Evolutionary conservation across 2,797 vertebrate species (phyloP).

Genomic region (Onychomys torridus): DNA sequence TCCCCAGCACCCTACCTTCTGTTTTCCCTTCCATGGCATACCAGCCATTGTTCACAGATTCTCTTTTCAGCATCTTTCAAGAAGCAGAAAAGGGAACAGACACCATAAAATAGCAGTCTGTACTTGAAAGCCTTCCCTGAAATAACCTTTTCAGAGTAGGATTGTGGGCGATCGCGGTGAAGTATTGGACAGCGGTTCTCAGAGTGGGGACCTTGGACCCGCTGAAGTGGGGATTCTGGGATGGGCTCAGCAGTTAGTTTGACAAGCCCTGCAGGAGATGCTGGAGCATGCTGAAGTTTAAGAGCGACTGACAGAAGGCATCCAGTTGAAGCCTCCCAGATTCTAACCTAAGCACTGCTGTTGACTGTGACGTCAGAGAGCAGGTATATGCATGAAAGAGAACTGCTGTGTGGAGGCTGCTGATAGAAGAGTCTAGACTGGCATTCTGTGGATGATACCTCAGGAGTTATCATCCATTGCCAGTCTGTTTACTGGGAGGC

Average conservation of each 20-base stretch:
- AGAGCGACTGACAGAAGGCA: background rate
- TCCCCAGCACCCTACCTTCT: background rate
- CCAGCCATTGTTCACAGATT: constrained; percentile 6
- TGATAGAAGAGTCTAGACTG: background rate
- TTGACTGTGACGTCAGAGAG: background rate
- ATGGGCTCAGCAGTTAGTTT: background rate
- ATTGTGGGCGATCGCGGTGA: background rate
- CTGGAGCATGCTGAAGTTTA: background rate
- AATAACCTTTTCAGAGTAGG: constrained; percentile 2
- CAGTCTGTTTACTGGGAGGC: background rate
- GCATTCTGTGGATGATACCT: background rate
- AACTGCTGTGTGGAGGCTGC: background rate
- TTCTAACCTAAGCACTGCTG: background rate
- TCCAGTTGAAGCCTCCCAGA: background rate
- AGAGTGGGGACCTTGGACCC: background rate
- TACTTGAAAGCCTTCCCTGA: constrained; percentile 3
- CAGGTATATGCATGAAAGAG: background rate
- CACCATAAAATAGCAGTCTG: background rate
- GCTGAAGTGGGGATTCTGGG: background rate
- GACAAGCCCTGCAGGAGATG: background rate
- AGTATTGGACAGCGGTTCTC: background rate
- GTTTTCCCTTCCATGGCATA: background rate
- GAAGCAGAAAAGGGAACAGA: background rate
- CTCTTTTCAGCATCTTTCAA: background rate
- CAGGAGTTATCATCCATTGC: background rate